A percentile compares a stretch with the other conserved stretches of the same genome.
Conservation (phyloP, 1,140 invertebrate genomes). For the Drosophila obscura region DNA sequence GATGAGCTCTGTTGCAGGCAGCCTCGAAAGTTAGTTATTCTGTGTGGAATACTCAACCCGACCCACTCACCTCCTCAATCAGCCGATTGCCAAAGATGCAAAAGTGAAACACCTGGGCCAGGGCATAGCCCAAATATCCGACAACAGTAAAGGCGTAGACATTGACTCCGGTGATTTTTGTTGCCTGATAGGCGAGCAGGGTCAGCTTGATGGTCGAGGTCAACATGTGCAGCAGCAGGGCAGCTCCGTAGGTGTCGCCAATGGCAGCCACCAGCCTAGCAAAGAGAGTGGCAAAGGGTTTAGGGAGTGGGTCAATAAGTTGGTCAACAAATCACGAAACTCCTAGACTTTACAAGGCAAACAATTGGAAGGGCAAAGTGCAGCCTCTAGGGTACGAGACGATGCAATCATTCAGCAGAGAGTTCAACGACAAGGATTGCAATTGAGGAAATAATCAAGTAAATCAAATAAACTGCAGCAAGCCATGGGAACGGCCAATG, state of each 20-base stretch:
- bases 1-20: constrained; percentile 88
- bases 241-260: constrained; percentile 91
- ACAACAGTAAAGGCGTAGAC: constrained; percentile 90
- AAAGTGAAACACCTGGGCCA: constrained; percentile 93
- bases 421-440: constrained; percentile 29
- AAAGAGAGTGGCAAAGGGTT: background rate
- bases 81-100: constrained; percentile 93
- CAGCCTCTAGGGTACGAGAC: constrained; percentile 10
- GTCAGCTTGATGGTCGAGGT: constrained; percentile 92
- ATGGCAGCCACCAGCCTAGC: constrained; percentile 90
- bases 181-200: constrained; percentile 92
- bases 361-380: background rate
- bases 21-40: constrained; percentile 2
- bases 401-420: constrained; percentile 17
- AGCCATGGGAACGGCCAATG: background rate
- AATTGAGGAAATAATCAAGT: constrained; percentile 47
- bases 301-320: constrained; percentile 26
- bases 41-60: constrained; percentile 3
- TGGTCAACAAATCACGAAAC: constrained; percentile 38
- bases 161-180: constrained; percentile 90
- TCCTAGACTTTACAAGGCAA: constrained; percentile 19
- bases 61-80: constrained; percentile 90
- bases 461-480: constrained; percentile 32
- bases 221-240: constrained; percentile 92
- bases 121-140: constrained; percentile 90